Conservation (phyloP, 2,888 invertebrate genomes). For the Tromatobia lineatoria region DNA sequence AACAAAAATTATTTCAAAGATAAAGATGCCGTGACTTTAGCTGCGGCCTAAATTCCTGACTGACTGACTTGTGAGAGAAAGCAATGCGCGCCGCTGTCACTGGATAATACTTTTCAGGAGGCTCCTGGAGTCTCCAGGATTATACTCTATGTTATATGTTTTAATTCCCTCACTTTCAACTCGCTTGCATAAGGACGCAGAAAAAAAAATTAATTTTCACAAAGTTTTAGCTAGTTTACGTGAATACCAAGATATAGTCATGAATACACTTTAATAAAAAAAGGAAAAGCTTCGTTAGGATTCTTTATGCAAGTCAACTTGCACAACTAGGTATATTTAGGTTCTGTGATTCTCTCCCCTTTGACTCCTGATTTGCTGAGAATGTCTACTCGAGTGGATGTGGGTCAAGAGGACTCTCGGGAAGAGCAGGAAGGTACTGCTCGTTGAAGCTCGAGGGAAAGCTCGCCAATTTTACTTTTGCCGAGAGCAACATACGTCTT, state of each 20-base stretch:
- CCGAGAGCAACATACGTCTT: slow-evolving; percentile 16
- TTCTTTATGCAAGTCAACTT: slow-evolving; percentile 1
- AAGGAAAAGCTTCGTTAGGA: not conserved
- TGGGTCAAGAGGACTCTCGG: slow-evolving; percentile 29
- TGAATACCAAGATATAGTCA: not conserved
- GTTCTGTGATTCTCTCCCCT: slow-evolving; percentile 16
- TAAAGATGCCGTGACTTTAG: too few species aligned
- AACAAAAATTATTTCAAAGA: too few species aligned
- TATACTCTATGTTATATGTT: slow-evolving; percentile 2
- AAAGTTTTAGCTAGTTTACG: slow-evolving; percentile 1
- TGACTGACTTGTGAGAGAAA: not conserved
- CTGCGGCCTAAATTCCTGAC: not conserved
- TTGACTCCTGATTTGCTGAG: slow-evolving; percentile 13
- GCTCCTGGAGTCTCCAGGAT: not conserved
- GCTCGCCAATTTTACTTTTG: slow-evolving; percentile 13
- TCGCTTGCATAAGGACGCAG: not conserved
- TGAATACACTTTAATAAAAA: slow-evolving; percentile 10
- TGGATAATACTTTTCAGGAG: slow-evolving; percentile 8
- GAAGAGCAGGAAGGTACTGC: not conserved
- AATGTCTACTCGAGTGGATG: slow-evolving; percentile 11
- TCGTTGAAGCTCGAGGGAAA: slow-evolving; percentile 2
- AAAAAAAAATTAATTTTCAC: slow-evolving; percentile 13
- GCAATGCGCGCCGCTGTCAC: not conserved
- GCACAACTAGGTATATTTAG: slow-evolving; percentile 9
- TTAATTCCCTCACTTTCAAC: slow-evolving; percentile 11